Evolutionary conservation across 1,140 invertebrate species (phyloP), one percentile per base, ranked within the genome.

Genomic region (Elysia chlorotica): DNA sequence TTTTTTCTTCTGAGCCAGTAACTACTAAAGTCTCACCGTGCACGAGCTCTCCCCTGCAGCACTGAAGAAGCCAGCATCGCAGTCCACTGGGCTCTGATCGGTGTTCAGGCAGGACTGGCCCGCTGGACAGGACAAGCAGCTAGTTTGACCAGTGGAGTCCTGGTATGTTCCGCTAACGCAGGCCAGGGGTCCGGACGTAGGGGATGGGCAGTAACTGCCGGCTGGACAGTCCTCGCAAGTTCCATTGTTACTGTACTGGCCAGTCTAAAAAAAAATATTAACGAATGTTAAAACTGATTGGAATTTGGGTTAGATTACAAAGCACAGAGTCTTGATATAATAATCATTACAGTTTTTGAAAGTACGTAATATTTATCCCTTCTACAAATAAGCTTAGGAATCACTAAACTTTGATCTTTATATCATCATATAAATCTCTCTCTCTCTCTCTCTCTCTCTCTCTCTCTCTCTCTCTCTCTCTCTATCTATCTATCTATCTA

Each of bases 51-150:
- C 76, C 30, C 81, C 82, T 31, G 73, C 57, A 5, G 77, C 72
- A 74, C 84, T 86, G 74, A 76, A 84, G 48, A 75, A 81, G 14
- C 84, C 84, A 35, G 81, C 82, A 59, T 25, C 28, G 78, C 84
- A 86, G 37, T 81, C 67, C 0, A 77, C 77, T 10, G 84, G 81
- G n/a, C 75, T 56, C 19, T 65, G 69, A 37, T 75, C 63, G 31
- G 76, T 78, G 70, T 74, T 71, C 19, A 71, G 31, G 76, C 84
- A 86, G 6, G 78, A 78, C 62, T 82, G 70, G 2, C 84, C 83
- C 17, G 73, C 74, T 19, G 84, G 84, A 73, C 84, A 86, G 4
- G 76, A 35, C 69, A 77, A 63, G 75, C 83, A 86, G 66, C 74
- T 77, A 30, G 80, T 74, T 41, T 82, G 79, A 23, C 79, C 81